phyloP scores from a whole-genome alignment of 2,888 invertebrate species.

The Plagodis pulveraria region DNA sequence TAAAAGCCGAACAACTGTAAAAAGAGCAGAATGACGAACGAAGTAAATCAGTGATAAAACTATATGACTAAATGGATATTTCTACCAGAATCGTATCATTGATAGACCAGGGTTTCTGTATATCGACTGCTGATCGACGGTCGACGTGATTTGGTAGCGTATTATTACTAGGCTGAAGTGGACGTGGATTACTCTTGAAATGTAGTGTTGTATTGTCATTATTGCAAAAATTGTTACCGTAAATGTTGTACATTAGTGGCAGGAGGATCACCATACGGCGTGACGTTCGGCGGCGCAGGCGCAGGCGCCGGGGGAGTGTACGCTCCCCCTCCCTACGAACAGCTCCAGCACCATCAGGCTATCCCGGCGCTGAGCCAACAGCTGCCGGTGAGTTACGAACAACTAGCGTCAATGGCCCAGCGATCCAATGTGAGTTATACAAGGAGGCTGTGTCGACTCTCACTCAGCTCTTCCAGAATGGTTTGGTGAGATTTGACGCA shows the following conservation, averaged over 20 bases:
- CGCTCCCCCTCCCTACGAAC: slow-evolving; percentile 90
- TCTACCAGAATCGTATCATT: too few relatives aligned
- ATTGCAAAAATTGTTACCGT: background rate
- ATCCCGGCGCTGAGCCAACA: slow-evolving; percentile 76
- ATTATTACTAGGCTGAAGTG: too few relatives aligned
- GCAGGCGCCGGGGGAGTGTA: slow-evolving; percentile 85
- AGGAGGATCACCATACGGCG: slow-evolving; percentile 86
- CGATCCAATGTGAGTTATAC: slow-evolving; percentile 4
- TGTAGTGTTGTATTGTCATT: too few relatives aligned
- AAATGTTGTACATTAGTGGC: slow-evolving; percentile 69
- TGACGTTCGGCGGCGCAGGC: slow-evolving; percentile 81
- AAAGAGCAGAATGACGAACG: too few relatives aligned
- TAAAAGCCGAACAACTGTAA: too few relatives aligned
- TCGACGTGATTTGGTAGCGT: too few relatives aligned
- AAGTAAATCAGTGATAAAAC: too few relatives aligned
- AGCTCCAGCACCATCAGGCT: slow-evolving; percentile 85
- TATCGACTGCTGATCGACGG: too few relatives aligned
- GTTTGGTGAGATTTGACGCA: background rate
- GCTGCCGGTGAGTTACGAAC: slow-evolving; percentile 61
- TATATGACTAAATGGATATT: too few relatives aligned
- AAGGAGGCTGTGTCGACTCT: background rate
- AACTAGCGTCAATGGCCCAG: slow-evolving; percentile 3
- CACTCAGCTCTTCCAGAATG: background rate
- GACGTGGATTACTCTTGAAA: too few relatives aligned
- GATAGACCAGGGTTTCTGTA: too few relatives aligned